A percentile compares a stretch with the other conserved stretches of the same genome.
Evolutionary conservation across 2,888 invertebrate genomes (phyloP).

Genomic region (Pristionchus exspectatus): DNA sequence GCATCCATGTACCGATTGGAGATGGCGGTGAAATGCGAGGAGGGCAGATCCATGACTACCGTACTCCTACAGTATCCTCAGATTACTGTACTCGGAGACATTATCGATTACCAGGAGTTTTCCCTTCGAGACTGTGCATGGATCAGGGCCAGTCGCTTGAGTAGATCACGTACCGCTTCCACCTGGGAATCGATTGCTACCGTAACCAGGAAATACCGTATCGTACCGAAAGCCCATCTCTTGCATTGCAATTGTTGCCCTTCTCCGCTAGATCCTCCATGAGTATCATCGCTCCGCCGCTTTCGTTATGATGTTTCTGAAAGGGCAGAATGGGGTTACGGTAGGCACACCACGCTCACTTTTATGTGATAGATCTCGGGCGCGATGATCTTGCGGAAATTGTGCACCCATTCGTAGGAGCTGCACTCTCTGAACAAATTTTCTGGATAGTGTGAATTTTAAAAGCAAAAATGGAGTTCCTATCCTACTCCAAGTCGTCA

Average conservation of each 20-base stretch:
- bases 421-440: slow-evolving; percentile 47
- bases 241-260: slow-evolving; percentile 33
- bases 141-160: slow-evolving; percentile 55
- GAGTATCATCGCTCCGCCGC: slow-evolving; percentile 52
- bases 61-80: slow-evolving; percentile 3
- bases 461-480: background rate
- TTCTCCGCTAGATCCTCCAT: slow-evolving; percentile 51
- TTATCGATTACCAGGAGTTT: slow-evolving; percentile 42
- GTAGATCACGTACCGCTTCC: slow-evolving; percentile 49
- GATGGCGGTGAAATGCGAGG: slow-evolving; percentile 35
- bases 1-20: slow-evolving; percentile 36
- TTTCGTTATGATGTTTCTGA: slow-evolving; percentile 53
- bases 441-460: background rate
- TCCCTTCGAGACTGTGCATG: slow-evolving; percentile 52
- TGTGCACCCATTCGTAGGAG: slow-evolving; percentile 54
- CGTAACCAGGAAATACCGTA: background rate
- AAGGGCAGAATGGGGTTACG: background rate
- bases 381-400: slow-evolving; percentile 54
- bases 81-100: background rate
- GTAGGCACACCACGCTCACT: background rate
- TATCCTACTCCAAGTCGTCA: background rate
- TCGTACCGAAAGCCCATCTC: slow-evolving; percentile 47
- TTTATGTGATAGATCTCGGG: slow-evolving; percentile 54
- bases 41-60: slow-evolving; percentile 40
- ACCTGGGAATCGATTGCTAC: slow-evolving; percentile 17